phyloP scores from a whole-genome alignment of 2,113 vertebrate species.

The Syngnathus floridae region DNA sequence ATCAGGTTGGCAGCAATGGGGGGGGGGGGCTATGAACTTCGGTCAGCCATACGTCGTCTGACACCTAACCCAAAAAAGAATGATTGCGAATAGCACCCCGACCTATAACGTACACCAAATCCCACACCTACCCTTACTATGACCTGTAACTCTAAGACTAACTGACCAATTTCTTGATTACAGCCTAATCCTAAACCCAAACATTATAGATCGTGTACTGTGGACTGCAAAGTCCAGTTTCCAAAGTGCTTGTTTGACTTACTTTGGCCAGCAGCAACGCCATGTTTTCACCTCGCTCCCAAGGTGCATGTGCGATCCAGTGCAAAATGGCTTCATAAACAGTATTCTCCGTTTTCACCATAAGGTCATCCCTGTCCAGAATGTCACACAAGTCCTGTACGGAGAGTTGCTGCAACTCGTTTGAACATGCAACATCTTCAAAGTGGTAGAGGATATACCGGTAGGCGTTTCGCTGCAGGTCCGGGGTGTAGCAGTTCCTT shows the following conservation, averaged over 20 bases:
- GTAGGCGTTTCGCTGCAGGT: constrained; percentile 67
- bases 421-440: constrained; percentile 55
- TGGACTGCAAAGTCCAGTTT: neutral
- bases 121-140: neutral
- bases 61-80: neutral
- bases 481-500: constrained; percentile 35
- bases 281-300: constrained; percentile 16
- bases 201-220: neutral
- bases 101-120: neutral
- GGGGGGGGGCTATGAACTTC: neutral
- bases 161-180: neutral
- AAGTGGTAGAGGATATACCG: constrained; percentile 77
- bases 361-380: constrained; percentile 51
- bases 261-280: constrained; percentile 34
- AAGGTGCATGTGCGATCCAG: constrained; percentile 18
- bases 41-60: neutral
- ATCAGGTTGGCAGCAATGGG: neutral
- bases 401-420: constrained; percentile 73
- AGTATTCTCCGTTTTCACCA: constrained; percentile 23
- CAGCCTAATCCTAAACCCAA: neutral
- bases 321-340: constrained; percentile 28
- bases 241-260: constrained; percentile 4
- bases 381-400: constrained; percentile 65
- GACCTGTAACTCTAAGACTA: neutral
- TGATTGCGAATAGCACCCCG: neutral